A percentile compares a stretch with the other conserved stretches of the same genome.
Evolutionary conservation across 1,140 invertebrate species (phyloP).

Genomic region (Sinella curviseta): DNA sequence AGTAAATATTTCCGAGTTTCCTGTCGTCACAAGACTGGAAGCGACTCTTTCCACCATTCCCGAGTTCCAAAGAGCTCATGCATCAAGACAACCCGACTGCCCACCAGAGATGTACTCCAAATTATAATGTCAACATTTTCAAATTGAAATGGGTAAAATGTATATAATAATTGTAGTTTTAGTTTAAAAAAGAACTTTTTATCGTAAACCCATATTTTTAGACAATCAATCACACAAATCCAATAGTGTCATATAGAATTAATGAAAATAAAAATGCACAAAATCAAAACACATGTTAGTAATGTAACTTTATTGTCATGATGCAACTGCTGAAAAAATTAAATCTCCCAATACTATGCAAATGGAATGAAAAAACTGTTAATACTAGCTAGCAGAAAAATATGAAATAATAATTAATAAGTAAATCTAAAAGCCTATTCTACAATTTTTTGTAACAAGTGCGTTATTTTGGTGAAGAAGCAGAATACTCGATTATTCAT

Average conservation of each 20-base stretch:
- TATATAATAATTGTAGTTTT: too few relatives aligned
- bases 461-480: constrained; percentile 22
- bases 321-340: constrained; percentile 22
- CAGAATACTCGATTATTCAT: neutral
- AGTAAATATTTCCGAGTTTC: constrained; percentile 84
- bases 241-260: neutral
- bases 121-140: too few relatives aligned
- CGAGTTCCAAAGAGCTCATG: constrained; percentile 83
- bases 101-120: constrained; percentile 57
- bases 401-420: neutral
- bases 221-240: neutral
- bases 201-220: too few relatives aligned
- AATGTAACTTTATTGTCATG: constrained; percentile 19
- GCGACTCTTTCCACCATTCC: constrained; percentile 69
- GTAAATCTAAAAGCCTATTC: neutral
- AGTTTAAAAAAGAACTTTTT: too few relatives aligned
- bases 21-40: constrained; percentile 82
- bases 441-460: constrained; percentile 3
- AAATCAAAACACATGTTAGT: constrained; percentile 2
- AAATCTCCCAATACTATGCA: neutral
- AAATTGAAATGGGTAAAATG: too few relatives aligned
- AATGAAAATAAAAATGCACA: neutral
- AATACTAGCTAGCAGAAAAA: constrained; percentile 5
- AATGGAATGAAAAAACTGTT: constrained; percentile 17
- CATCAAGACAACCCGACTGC: constrained; percentile 87